Percentiles rank a stretch among this genome's conserved stretches.
phyloP scores from a whole-genome alignment of 2,113 vertebrate species.

The Pitta sordida region DNA sequence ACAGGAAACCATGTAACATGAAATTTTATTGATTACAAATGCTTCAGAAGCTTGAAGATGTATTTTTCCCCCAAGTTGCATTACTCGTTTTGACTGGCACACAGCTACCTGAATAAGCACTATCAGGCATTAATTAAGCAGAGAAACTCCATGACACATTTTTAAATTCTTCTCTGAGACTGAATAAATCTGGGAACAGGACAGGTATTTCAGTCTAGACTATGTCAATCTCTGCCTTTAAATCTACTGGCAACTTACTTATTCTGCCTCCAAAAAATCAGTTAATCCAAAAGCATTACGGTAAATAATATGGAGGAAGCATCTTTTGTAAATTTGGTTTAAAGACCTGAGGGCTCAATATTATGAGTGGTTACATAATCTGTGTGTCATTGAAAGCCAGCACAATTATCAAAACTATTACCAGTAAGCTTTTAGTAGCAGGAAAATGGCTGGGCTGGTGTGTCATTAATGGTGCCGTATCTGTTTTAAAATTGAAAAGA shows the following conservation, averaged over 20 bases:
- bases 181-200: not conserved
- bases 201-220: not conserved
- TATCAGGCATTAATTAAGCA: not conserved
- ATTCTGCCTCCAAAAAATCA: not conserved
- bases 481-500: not conserved
- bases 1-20: not conserved
- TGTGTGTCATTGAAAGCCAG: not conserved
- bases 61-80: not conserved
- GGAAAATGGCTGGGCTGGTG: not conserved
- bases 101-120: not conserved
- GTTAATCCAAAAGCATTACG: not conserved
- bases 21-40: not conserved
- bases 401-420: not conserved
- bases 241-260: not conserved
- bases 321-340: not conserved
- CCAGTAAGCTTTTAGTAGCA: not conserved
- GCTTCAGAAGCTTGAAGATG: not conserved
- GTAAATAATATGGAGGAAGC: not conserved
- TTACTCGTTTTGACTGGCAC: not conserved
- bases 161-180: not conserved
- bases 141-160: not conserved
- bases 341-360: not conserved
- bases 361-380: not conserved
- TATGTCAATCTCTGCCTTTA: not conserved
- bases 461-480: not conserved